Evolutionary conservation across 2,888 invertebrate genomes (phyloP).

Genomic region (Dolichomitus sp.): DNA sequence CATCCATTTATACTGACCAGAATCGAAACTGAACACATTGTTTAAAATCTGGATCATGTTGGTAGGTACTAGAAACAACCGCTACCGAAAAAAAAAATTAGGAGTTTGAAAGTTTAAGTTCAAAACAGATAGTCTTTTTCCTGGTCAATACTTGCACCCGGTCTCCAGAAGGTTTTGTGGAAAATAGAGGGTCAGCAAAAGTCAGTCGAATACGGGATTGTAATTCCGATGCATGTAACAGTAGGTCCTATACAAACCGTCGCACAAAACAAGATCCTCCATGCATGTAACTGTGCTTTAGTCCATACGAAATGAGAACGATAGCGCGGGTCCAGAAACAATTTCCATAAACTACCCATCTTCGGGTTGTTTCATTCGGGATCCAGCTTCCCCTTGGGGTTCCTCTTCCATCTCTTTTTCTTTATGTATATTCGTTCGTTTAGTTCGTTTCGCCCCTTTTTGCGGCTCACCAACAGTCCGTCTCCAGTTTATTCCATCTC

Average conservation of each 20-base stretch:
- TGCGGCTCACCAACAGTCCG: conserved; percentile 47
- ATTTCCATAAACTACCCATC: conserved; percentile 81
- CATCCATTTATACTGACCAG: conserved; percentile 14
- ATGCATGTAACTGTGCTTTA: conserved; percentile 33
- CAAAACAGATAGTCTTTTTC: conserved; percentile 46
- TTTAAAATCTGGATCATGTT: not conserved
- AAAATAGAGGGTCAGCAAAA: too few relatives aligned
- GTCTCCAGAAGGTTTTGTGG: too few relatives aligned
- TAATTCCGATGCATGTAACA: too few relatives aligned
- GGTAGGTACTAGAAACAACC: too few relatives aligned
- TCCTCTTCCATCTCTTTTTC: conserved; percentile 58
- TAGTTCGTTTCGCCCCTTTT: conserved; percentile 55
- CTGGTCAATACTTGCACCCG: too few relatives aligned
- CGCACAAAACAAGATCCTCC: too few relatives aligned
- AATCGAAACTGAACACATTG: conserved; percentile 5
- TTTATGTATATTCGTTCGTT: conserved; percentile 52
- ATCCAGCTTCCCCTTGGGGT: conserved; percentile 53
- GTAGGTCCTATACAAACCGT: too few relatives aligned
- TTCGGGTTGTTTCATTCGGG: conserved; percentile 63
- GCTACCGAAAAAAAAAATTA: too few relatives aligned
- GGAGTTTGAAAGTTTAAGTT: too few relatives aligned
- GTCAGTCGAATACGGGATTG: too few relatives aligned
- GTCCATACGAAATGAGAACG: conserved; percentile 51
- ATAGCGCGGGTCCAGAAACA: conserved; percentile 71
- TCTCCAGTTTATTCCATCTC: conserved; percentile 28